Evolutionary conservation across 2,888 invertebrate species (phyloP).

Genomic region (Nipponacmea schrenckii): DNA sequence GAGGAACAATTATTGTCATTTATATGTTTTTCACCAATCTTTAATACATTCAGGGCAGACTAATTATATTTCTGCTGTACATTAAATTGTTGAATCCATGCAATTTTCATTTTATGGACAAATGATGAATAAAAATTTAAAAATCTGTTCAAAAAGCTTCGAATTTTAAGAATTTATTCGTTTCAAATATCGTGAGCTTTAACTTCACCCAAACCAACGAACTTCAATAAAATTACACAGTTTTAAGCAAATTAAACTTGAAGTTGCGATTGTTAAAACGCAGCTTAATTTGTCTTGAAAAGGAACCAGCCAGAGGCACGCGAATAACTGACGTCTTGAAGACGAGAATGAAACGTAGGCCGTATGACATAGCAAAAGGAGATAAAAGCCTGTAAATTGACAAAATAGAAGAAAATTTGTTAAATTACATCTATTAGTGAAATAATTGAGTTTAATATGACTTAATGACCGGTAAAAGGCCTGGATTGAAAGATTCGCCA

Average conservation of each 20-base stretch:
- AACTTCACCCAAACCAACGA: too few species aligned
- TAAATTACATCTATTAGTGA: slow-evolving; percentile 23
- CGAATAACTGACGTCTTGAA: not conserved
- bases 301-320: slow-evolving; percentile 2
- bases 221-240: too few species aligned
- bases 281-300: not conserved
- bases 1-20: too few species aligned
- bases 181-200: too few species aligned
- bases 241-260: not conserved
- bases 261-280: not conserved
- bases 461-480: slow-evolving; percentile 21
- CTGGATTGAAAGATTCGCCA: not conserved
- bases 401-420: slow-evolving; percentile 21
- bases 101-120: too few species aligned
- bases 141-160: too few species aligned
- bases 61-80: too few species aligned
- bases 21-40: too few species aligned
- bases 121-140: too few species aligned
- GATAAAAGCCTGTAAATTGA: slow-evolving; percentile 18
- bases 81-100: too few species aligned
- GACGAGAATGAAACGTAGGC: not conserved
- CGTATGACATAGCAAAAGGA: slow-evolving; percentile 5
- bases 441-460: slow-evolving; percentile 22
- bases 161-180: too few species aligned
- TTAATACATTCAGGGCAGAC: too few species aligned